Evolutionary conservation across 2,888 invertebrate species (phyloP).

Genomic region (Hirtodrosophila cameraria): DNA sequence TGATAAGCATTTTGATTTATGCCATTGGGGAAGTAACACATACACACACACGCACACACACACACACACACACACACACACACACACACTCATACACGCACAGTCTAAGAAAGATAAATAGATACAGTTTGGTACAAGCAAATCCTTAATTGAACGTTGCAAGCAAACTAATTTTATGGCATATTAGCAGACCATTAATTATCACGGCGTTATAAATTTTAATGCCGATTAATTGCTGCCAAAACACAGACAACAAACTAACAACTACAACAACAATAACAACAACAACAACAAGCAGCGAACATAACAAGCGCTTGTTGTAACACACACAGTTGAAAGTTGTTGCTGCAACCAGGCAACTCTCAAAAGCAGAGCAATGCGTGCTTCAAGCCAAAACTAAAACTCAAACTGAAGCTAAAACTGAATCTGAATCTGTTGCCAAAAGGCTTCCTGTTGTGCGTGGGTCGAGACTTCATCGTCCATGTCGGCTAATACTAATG

Average conservation of each 20-base stretch:
- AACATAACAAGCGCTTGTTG: conserved; percentile 59
- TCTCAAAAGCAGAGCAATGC: conserved; percentile 41
- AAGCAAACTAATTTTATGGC: conserved; percentile 75
- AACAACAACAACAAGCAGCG: conserved; percentile 30
- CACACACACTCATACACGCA: too few relatives aligned
- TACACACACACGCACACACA: conserved; percentile 11
- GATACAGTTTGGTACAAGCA: conserved; percentile 54
- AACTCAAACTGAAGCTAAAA: not conserved
- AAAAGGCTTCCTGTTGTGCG: conserved; percentile 54
- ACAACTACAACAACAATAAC: conserved; percentile 26
- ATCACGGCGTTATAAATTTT: conserved; percentile 74
- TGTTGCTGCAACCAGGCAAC: conserved; percentile 31
- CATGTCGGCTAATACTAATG: conserved; percentile 32
- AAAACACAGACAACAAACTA: conserved; percentile 61
- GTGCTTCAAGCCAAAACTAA: conserved; percentile 57
- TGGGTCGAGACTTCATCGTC: conserved; percentile 32
- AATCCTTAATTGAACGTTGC: conserved; percentile 77
- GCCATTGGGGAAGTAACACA: conserved; percentile 58
- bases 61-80: not conserved
- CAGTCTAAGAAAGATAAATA: conserved; percentile 34
- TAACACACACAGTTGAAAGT: conserved; percentile 38
- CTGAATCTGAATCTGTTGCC: not conserved
- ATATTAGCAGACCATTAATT: conserved; percentile 77
- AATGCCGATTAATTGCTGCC: conserved; percentile 79
- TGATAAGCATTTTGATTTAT: conserved; percentile 79